Percentiles rank a stretch among this genome's conserved stretches.
These are phyloP conservation scores for Coluber constrictor DNA, from an alignment of 2,797 vertebrate species.

Conservation along the genomic window DNA sequence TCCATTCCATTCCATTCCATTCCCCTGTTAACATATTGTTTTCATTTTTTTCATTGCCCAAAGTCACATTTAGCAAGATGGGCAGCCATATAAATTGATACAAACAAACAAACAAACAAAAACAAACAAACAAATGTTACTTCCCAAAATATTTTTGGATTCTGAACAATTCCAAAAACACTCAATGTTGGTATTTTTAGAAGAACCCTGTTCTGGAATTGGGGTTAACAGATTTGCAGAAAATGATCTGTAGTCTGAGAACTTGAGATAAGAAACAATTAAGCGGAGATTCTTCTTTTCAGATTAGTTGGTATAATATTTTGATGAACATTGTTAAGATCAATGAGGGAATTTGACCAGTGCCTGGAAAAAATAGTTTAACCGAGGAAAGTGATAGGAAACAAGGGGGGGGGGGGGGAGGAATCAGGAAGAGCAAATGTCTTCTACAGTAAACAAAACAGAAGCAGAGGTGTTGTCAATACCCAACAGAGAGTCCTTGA, in stretches of 20 bases:
- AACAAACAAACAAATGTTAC: neutral
- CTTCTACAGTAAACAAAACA: neutral
- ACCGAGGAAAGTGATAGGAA: neutral
- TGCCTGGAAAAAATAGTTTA: neutral
- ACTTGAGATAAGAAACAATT: neutral
- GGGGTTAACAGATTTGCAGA: neutral
- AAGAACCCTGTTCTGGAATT: neutral
- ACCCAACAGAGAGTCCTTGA: neutral
- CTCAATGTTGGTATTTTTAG: neutral
- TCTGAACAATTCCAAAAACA: neutral
- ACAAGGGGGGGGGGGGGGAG: neutral
- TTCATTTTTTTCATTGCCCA: neutral
- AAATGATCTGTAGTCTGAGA: neutral
- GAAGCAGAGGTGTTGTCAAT: neutral
- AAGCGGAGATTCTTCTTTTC: neutral
- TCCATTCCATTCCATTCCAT: no score
- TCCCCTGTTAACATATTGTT: neutral
- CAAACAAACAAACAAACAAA: neutral
- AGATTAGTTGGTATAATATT: neutral
- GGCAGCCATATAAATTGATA: neutral
- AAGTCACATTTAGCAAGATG: neutral
- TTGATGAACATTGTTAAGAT: neutral
- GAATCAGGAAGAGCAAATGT: neutral
- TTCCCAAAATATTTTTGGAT: neutral
- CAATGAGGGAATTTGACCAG: neutral